A percentile compares a stretch with the other conserved stretches of the same genome.
phyloP scores from a whole-genome alignment of 2,888 invertebrate species.

The Lochmaea crataegi region DNA sequence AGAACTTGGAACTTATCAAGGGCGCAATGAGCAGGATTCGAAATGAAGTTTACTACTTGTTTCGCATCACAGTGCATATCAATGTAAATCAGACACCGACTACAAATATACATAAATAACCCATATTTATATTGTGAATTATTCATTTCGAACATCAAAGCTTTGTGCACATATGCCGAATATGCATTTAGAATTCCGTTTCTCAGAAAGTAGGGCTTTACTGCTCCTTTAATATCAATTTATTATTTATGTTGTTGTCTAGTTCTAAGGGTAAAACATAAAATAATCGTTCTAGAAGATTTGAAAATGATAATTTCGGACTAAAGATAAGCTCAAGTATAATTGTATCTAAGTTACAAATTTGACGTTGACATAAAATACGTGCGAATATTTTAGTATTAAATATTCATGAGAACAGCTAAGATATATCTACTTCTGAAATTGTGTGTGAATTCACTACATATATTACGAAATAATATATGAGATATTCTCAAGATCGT shows the following conservation, averaged over 20 bases:
- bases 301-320: too few relatives aligned
- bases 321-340: too few relatives aligned
- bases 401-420: too few relatives aligned
- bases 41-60: not conserved
- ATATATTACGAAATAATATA: too few relatives aligned
- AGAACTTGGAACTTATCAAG: too few relatives aligned
- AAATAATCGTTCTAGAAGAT: not conserved
- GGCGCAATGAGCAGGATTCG: too few relatives aligned
- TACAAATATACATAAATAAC: constrained; percentile 8
- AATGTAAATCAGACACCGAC: constrained; percentile 4
- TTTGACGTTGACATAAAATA: too few relatives aligned
- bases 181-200: constrained; percentile 32
- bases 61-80: not conserved
- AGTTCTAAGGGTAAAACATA: constrained; percentile 11
- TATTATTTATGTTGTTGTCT: constrained; percentile 26
- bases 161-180: constrained; percentile 28
- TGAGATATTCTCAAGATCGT: too few relatives aligned
- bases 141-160: constrained; percentile 31
- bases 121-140: constrained; percentile 27
- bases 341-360: too few relatives aligned
- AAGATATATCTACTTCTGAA: too few relatives aligned
- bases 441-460: too few relatives aligned
- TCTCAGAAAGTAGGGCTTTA: constrained; percentile 22
- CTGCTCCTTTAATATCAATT: constrained; percentile 20
- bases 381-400: too few relatives aligned